Base-by-base conservation (phyloP, 1,140 invertebrate genomes). In the Sinella curviseta region DNA sequence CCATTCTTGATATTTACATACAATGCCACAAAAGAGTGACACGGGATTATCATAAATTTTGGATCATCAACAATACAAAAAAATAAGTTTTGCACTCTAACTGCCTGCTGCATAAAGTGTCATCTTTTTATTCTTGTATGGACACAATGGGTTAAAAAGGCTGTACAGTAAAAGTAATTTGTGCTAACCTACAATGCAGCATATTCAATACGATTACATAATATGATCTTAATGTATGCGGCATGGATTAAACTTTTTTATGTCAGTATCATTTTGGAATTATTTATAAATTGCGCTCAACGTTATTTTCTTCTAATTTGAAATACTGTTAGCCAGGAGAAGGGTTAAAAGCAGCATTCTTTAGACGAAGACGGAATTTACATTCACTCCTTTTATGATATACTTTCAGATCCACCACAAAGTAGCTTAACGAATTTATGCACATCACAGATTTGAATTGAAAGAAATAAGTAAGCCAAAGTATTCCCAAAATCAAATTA, bases 1-100 rank as follows among this genome's bases (percentile, higher is more conserved):
- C 3, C 16, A 65, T 12, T n/a, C 57, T 65, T 65, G 16, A n/a
- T 60, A 60, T 60, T 60, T 60, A 60, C 55, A 60, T 14, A 60
- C 55, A 60, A 60, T 70, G n/a, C 31, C 8, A 70, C 31, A 60
- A 70, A 14, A 70, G 30, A 70, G 31, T 30, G 65, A 70, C 65
- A 70, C n/a, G 31, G 31, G 65, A 70, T 70, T 33, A 70, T 70
- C 65, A 70, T 70, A 70, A 70, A 70, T 70, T 70, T 30, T 2
- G 31, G 26, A 70, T 70, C 26, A 70, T 65, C n/a, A 70, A 30
- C 30, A 70, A 12, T 70, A 70, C 14, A 70, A 70, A 70, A 17
- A 14, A 26, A 65, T 14, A 26, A 16, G 57, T 16, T 26, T 65
- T 65, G 24, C 57, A 65, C 3, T n/a, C 8, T 26, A 26, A n/a